phyloP scores from a whole-genome alignment of 1,140 invertebrate species.

The Episyrphus balteatus region DNA sequence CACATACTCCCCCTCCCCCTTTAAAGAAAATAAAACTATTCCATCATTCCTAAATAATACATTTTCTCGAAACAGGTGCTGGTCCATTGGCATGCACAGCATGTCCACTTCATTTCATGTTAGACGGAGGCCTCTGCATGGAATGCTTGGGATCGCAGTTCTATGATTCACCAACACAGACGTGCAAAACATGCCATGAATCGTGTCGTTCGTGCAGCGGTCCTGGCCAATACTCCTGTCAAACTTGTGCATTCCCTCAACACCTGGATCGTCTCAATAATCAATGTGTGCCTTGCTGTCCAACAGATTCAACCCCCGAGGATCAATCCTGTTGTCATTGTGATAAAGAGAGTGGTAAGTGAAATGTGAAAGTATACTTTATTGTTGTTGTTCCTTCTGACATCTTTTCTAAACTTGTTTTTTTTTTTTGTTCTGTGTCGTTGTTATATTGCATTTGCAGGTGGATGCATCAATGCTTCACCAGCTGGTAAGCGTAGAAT shows the following conservation, averaged over 20 bases:
- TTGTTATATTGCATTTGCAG: constrained; percentile 27
- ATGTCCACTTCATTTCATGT: constrained; percentile 57
- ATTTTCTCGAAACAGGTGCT: constrained; percentile 39
- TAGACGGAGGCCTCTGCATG: constrained; percentile 61
- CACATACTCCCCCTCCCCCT: too few relatives aligned
- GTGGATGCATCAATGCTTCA: constrained; percentile 57
- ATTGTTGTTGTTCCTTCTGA: background rate
- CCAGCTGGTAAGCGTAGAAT: constrained; percentile 64
- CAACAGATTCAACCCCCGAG: constrained; percentile 37
- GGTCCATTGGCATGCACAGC: constrained; percentile 61
- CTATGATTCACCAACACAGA: constrained; percentile 54
- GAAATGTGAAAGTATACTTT: background rate
- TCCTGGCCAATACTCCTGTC: constrained; percentile 56
- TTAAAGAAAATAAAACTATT: too few relatives aligned
- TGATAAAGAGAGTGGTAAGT: constrained; percentile 53
- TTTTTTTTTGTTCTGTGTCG: background rate
- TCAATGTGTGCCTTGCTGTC: constrained; percentile 61
- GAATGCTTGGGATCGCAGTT: constrained; percentile 61
- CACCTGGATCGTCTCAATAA: constrained; percentile 56
- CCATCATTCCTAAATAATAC: background rate
- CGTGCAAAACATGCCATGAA: constrained; percentile 54
- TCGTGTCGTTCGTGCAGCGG: constrained; percentile 59
- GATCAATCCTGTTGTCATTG: constrained; percentile 52
- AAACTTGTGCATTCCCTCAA: constrained; percentile 50
- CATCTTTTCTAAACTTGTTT: background rate